Conservation (phyloP, 2,888 invertebrate species). For the Eudasyphora cyanicolor region DNA sequence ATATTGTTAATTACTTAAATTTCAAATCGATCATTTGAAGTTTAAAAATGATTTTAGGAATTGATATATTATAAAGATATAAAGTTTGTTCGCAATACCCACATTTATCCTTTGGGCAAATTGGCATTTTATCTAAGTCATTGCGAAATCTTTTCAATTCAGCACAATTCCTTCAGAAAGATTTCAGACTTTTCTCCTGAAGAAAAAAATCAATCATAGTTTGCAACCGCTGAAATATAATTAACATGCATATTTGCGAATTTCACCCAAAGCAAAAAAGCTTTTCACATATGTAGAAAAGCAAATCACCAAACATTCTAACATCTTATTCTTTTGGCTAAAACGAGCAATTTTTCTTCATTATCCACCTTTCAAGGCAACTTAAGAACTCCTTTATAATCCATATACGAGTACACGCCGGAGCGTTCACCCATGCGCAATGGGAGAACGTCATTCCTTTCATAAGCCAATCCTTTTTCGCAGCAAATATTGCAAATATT, state of each 20-base stretch:
- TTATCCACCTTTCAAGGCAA: conserved; percentile 62
- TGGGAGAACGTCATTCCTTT: too few relatives aligned
- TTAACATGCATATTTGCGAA: not conserved
- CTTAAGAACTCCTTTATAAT: conserved; percentile 62
- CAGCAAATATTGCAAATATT: conserved; percentile 63
- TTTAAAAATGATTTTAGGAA: too few relatives aligned
- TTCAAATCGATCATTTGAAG: too few relatives aligned
- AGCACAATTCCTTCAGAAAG: too few relatives aligned
- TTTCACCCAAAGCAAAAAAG: not conserved
- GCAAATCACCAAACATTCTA: not conserved
- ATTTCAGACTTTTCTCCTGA: not conserved
- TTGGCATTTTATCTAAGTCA: too few relatives aligned
- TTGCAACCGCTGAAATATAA: not conserved
- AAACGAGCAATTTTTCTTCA: conserved; percentile 62
- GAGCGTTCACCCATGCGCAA: not conserved
- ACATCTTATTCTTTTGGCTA: conserved; percentile 37
- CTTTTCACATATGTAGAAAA: not conserved
- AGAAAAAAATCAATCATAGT: conserved; percentile 6
- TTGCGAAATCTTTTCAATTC: too few relatives aligned
- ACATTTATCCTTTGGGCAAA: too few relatives aligned
- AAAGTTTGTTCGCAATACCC: too few relatives aligned
- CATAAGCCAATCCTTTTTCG: conserved; percentile 5
- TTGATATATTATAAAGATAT: too few relatives aligned
- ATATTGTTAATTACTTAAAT: too few relatives aligned
- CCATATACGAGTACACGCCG: too few relatives aligned